Evolutionary conservation across 2,113 vertebrate species (phyloP).

Genomic region (Pituophis catenifer): DNA sequence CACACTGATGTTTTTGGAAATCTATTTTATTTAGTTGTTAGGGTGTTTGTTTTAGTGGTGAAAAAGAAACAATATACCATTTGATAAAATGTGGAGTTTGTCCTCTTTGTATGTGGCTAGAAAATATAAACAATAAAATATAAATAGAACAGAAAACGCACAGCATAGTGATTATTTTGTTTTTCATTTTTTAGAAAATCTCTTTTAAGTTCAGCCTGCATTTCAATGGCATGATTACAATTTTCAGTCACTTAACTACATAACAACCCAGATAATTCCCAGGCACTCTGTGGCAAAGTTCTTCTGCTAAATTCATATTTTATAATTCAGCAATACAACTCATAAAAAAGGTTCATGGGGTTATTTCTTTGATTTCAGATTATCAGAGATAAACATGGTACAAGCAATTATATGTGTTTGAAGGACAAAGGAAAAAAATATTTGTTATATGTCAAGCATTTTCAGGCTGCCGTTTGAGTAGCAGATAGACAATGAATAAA

Average conservation of each 20-base stretch:
- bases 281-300: conserved; percentile 25
- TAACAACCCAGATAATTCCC: conserved; percentile 49
- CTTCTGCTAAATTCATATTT: conserved; percentile 47
- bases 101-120: conserved; percentile 54
- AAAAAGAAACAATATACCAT: conserved; percentile 60
- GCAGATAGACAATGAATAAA: not conserved
- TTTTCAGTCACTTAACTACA: conserved; percentile 61
- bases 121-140: conserved; percentile 59
- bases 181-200: conserved; percentile 45
- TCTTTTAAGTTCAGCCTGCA: conserved; percentile 34
- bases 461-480: not conserved
- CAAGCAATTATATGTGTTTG: not conserved
- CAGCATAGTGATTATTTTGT: conserved; percentile 50
- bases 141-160: conserved; percentile 55
- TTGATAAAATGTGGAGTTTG: conserved; percentile 52
- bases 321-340: conserved; percentile 42
- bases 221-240: conserved; percentile 42
- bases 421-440: not conserved
- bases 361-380: not conserved
- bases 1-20: conserved; percentile 53
- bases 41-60: conserved; percentile 39
- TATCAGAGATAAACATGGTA: not conserved
- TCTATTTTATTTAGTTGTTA: conserved; percentile 48
- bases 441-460: not conserved
- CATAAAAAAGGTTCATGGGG: conserved; percentile 43